These are phyloP conservation scores for Astur gentilis DNA, from an alignment of 2,113 vertebrate genomes.

Conservation along the genomic window DNA sequence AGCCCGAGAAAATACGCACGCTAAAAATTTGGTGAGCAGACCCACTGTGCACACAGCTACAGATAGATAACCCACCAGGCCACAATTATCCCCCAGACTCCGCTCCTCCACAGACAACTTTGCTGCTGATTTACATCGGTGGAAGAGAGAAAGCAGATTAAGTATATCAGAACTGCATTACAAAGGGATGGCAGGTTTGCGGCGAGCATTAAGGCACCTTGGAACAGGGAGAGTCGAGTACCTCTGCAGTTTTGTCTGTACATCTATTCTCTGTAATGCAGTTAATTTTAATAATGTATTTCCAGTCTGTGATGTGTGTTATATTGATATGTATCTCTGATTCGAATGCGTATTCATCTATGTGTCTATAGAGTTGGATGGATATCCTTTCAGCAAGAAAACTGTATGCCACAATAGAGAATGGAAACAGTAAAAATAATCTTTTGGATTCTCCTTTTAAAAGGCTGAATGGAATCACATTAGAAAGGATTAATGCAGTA, in stretches of 20 bases:
- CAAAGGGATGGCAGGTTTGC: neutral
- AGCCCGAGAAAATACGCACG: rapidly evolving
- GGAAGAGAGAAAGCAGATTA: neutral
- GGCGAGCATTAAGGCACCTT: neutral
- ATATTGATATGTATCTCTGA: neutral
- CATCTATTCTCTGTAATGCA: neutral
- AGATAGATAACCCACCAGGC: neutral
- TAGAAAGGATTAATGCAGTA: neutral
- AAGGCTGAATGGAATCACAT: neutral
- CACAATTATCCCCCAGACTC: neutral
- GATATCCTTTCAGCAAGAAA: constrained; percentile 7
- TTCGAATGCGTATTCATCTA: neutral
- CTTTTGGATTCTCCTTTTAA: neutral
- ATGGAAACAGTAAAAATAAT: neutral
- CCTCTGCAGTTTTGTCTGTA: neutral
- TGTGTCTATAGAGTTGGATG: neutral
- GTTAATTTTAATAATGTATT: constrained; percentile 15
- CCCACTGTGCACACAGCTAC: neutral
- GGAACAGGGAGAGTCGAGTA: neutral
- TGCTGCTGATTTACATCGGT: neutral
- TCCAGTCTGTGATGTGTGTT: neutral
- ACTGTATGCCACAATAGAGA: neutral
- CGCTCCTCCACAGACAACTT: neutral
- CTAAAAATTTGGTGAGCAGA: neutral
- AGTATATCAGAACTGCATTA: neutral